Evolutionary conservation across 2,113 vertebrate species (phyloP), one percentile per base, ranked within the genome.

Genomic region (Ceratotherium simum): DNA sequence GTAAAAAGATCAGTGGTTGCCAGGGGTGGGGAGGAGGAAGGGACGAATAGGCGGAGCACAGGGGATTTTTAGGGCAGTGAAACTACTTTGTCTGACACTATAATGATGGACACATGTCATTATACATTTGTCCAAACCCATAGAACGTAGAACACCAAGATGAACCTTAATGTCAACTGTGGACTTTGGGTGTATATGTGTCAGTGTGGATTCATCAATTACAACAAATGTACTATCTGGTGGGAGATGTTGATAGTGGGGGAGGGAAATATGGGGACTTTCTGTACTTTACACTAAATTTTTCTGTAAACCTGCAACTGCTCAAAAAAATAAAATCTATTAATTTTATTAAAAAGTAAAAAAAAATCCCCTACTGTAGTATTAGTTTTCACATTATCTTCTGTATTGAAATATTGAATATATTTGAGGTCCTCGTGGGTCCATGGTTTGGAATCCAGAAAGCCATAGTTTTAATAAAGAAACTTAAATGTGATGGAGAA

Each of bases 111-210:
- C 1, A 36, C 46, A 3, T 2, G 46, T 6, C 73, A 39, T 23
- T 7, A 17, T 5, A 5, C 2, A 7, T 31, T 23, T n/a, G 31
- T 64, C 72, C 87, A n/a, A 46, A 48, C 42, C 31, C 21, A 13
- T 5, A 51, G 42, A 3, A 2, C 3, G 2, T 18, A 6, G 14
- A 11, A 18, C 9, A 17, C 58, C 4, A 11, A 36, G 42, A 1
- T 3, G 42, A 12, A 1, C 54, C 31, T 42, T 64, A 2, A 2
- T 3, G 4, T 67, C 8, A 76, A 23, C 58, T 8, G 2, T 1
- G 42, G 42, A 11, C 58, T 56, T 10, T 36, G 51, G 48, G 51
- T 23, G 76, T 54, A 54, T 16, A 14, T 54, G 51, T 54, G 51
- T 54, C 51, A 54, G 51, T 16, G 14, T 54, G 3, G 51, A 13